phyloP scores from a whole-genome alignment of 1,140 invertebrate species.

The Mya arenaria region DNA sequence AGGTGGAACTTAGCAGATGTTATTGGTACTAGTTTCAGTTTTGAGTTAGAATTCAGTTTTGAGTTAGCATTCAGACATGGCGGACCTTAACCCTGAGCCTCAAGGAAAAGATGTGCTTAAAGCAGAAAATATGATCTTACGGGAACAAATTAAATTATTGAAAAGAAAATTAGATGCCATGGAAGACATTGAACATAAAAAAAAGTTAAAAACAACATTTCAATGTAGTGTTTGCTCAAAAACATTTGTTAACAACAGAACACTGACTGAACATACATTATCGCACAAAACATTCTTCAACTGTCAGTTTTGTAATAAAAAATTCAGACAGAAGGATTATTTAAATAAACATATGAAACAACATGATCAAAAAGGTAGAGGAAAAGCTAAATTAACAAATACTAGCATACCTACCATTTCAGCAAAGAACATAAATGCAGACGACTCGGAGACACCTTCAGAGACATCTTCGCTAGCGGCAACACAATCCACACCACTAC shows the following conservation, averaged over 20 bases:
- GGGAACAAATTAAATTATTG: constrained; percentile 26
- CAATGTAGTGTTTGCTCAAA: constrained; percentile 47
- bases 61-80: not conserved
- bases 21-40: not conserved
- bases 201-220: constrained; percentile 7
- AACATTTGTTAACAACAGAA: constrained; percentile 12
- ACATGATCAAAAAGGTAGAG: constrained; percentile 10
- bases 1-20: not conserved
- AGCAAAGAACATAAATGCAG: no score
- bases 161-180: constrained; percentile 35
- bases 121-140: constrained; percentile 17
- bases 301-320: constrained; percentile 28
- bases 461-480: no score
- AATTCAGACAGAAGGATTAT: constrained; percentile 29
- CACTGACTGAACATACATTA: constrained; percentile 33
- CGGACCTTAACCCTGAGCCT: not conserved
- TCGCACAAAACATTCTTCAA: constrained; percentile 42
- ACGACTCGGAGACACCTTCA: no score
- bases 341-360: constrained; percentile 17
- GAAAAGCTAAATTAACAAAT: not conserved
- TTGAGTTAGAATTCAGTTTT: not conserved
- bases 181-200: not conserved
- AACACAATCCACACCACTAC: not conserved
- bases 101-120: not conserved
- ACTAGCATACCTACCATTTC: not conserved